Evolutionary conservation across 2,797 vertebrate species (phyloP).

Genomic region (Pseudochaenichthys georgianus): DNA sequence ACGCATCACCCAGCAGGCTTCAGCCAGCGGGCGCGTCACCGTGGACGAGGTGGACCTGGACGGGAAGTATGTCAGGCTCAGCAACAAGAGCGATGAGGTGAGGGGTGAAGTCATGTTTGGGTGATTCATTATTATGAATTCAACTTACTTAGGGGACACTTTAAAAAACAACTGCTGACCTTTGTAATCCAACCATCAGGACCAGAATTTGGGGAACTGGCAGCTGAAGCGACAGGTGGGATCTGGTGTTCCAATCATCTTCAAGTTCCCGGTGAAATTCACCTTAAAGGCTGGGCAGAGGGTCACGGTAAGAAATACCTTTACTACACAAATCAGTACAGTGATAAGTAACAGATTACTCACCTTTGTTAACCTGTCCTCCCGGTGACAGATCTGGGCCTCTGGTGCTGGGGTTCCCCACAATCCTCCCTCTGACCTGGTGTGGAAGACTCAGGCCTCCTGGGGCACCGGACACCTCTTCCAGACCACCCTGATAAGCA

Average conservation of each 20-base stretch:
- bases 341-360: not conserved
- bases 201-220: conserved; percentile 95
- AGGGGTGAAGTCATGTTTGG: not conserved
- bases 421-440: conserved; percentile 92
- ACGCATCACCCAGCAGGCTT: conserved; percentile 94
- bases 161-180: not conserved
- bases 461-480: conserved; percentile 95
- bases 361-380: not conserved
- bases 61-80: conserved; percentile 92
- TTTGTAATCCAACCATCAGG: conserved; percentile 75
- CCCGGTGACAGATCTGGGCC: conserved; percentile 90
- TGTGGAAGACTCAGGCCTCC: conserved; percentile 93
- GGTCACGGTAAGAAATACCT: conserved; percentile 88
- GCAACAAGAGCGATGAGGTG: conserved; percentile 96
- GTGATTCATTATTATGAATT: not conserved
- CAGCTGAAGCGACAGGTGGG: conserved; percentile 95
- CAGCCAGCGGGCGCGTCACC: conserved; percentile 92
- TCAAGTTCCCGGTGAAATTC: conserved; percentile 94
- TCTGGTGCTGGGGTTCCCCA: conserved; percentile 89
- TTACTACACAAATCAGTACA: not conserved
- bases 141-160: not conserved
- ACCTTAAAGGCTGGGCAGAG: conserved; percentile 91
- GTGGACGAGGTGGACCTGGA: conserved; percentile 97
- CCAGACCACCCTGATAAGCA: conserved; percentile 91
- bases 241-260: conserved; percentile 84